These are phyloP conservation scores for Heteromormyrus szaboi DNA, from an alignment of 2,797 vertebrate species.

Conservation along the genomic window DNA sequence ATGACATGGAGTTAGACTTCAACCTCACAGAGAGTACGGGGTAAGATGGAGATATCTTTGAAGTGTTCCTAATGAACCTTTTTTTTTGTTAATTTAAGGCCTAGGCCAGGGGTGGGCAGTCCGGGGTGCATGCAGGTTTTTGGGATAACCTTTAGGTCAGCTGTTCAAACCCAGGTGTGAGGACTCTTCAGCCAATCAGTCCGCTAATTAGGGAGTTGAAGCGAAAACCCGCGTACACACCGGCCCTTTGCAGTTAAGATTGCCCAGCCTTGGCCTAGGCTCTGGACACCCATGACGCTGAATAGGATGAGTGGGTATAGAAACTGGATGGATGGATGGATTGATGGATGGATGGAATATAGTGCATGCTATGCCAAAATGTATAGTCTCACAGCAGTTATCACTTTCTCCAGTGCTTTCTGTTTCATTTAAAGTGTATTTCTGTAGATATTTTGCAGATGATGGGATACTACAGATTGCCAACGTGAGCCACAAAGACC, in stretches of 20 bases:
- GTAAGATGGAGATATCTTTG: slow-evolving; percentile 49
- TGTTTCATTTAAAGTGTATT: neutral
- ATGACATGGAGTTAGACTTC: slow-evolving; percentile 60
- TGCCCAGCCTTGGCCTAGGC: neutral
- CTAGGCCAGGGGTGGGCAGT: neutral
- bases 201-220: neutral
- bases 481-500: slow-evolving; percentile 72
- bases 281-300: neutral
- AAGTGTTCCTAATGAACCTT: slow-evolving; percentile 15
- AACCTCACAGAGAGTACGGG: slow-evolving; percentile 72
- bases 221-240: neutral
- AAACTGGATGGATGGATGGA: neutral
- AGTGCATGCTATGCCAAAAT: neutral
- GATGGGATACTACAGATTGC: slow-evolving; percentile 73
- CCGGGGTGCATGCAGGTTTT: neutral
- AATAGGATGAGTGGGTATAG: neutral
- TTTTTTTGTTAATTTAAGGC: neutral
- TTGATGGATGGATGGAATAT: neutral
- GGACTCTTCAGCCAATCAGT: neutral
- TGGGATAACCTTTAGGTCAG: neutral
- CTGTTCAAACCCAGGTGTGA: neutral
- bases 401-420: neutral
- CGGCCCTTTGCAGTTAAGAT: neutral
- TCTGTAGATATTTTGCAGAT: slow-evolving; percentile 71
- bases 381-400: neutral